Base-by-base conservation (phyloP, 2,113 vertebrate genomes). In the Ctenodactylus gundi region DNA sequence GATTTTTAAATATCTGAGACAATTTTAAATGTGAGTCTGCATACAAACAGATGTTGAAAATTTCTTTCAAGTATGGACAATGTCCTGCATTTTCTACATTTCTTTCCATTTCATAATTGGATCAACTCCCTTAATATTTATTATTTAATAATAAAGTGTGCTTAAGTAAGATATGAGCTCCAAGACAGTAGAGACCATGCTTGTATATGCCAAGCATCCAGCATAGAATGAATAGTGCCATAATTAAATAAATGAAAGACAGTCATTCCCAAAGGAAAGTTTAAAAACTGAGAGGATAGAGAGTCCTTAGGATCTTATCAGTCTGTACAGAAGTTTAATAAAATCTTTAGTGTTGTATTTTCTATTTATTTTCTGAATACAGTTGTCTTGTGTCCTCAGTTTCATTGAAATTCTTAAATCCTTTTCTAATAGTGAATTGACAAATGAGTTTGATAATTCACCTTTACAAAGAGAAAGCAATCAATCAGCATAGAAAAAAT, bases 391-490 rank as follows among this genome's bases (percentile, higher is more conserved):
- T 95, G 58, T 92, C 12, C n/a, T 93, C 36, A 64, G 34, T 85
- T 88, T 89, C 55, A 68, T 60, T 95, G 31, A 93, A 93, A 77
- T 84, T 68, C 39, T 77, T 82, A n/a, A 58, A 92, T 78, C 81
- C 25, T 53, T 65, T 80, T 80, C 88, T 29, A 68, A 6, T 77
- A 75, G 36, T 92, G 29, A 91, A 90, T 88, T 92, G 53, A 67
- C 27, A 93, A 67, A 75, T 87, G 65, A 67, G 6, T 76, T 29
- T 80, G 31, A 46, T 80, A 88, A 84, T 90, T 84, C 14, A 84
- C 41, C 68, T 65, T 94, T 89, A 55, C 23, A 21, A 88, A 73
- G 15, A 87, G 58, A 85, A 64, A 75, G 18, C 8, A 57, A 46
- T 39, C 62, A 81, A 3, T 87, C 49, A 77, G 10, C 53, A 76